A percentile compares a stretch with the other conserved stretches of the same genome.
These are phyloP conservation scores for Drosophila ironensis DNA, from an alignment of 1,140 invertebrate species.

Conservation along the genomic window DNA sequence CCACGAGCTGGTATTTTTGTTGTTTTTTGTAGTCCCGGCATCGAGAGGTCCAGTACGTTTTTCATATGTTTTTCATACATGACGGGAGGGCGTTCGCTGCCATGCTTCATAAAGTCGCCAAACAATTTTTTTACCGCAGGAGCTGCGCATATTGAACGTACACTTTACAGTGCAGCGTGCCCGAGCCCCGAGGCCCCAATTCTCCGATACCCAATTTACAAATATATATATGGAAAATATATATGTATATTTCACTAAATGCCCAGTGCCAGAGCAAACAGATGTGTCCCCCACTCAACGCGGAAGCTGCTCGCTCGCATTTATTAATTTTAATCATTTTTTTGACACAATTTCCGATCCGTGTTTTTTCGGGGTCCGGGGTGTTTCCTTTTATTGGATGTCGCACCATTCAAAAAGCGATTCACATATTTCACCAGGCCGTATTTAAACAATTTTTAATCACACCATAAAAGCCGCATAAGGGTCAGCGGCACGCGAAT, in stretches of 20 bases:
- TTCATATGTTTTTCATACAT: conserved; percentile 58
- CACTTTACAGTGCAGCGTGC: conserved; percentile 19
- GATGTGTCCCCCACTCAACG: conserved; percentile 32
- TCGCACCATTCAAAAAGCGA: conserved; percentile 34
- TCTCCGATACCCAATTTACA: conserved; percentile 21
- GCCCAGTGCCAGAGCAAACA: conserved; percentile 53
- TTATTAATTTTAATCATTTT: conserved; percentile 78
- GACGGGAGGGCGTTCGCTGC: conserved; percentile 1
- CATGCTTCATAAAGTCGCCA: conserved; percentile 72
- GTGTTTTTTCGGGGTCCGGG: neutral
- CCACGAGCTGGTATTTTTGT: neutral
- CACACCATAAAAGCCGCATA: conserved; percentile 52
- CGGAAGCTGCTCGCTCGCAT: conserved; percentile 49
- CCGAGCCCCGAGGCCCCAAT: neutral
- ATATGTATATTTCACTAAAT: conserved; percentile 50
- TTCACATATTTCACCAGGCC: conserved; percentile 42
- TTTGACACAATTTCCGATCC: conserved; percentile 38
- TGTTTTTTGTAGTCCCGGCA: conserved; percentile 25
- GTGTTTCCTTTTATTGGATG: conserved; percentile 12
- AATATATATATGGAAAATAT: too few relatives aligned
- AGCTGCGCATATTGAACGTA: neutral
- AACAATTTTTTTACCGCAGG: conserved; percentile 34
- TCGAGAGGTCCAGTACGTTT: conserved; percentile 37
- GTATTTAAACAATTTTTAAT: conserved; percentile 78
- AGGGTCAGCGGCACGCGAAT: conserved; percentile 5